Conservation (phyloP, 2,113 vertebrate genomes). For the Ariopsis seemanni region DNA sequence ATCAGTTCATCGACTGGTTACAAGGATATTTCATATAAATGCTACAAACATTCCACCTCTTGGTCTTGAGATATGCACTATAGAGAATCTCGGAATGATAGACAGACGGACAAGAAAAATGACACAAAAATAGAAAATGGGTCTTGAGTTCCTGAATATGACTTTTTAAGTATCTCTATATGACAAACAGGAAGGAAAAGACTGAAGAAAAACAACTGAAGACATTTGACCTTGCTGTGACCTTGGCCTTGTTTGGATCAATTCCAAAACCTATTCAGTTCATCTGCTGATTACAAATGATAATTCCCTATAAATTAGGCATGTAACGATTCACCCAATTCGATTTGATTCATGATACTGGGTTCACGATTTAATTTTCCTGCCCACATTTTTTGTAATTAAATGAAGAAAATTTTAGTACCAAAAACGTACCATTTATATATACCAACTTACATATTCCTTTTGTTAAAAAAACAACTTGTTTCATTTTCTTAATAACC, state of each 20-base stretch:
- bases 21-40: not conserved
- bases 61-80: not conserved
- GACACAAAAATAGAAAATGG: not conserved
- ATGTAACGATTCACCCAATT: too few species aligned
- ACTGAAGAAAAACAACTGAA: not conserved
- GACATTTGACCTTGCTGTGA: not conserved
- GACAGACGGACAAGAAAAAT: not conserved
- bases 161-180: not conserved
- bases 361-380: too few species aligned
- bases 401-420: too few species aligned
- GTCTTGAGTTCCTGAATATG: not conserved
- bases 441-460: too few species aligned
- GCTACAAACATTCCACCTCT: not conserved
- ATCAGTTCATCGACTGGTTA: not conserved
- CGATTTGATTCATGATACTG: too few species aligned
- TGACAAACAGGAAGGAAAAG: not conserved
- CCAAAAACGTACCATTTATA: too few species aligned
- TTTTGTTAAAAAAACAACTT: too few species aligned
- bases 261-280: not conserved
- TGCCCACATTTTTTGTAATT: too few species aligned
- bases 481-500: too few species aligned
- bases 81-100: not conserved
- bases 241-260: not conserved
- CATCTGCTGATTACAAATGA: not conserved
- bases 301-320: not conserved